Evolutionary conservation across 2,113 vertebrate species (phyloP).

Genomic region (Cathartes aura): DNA sequence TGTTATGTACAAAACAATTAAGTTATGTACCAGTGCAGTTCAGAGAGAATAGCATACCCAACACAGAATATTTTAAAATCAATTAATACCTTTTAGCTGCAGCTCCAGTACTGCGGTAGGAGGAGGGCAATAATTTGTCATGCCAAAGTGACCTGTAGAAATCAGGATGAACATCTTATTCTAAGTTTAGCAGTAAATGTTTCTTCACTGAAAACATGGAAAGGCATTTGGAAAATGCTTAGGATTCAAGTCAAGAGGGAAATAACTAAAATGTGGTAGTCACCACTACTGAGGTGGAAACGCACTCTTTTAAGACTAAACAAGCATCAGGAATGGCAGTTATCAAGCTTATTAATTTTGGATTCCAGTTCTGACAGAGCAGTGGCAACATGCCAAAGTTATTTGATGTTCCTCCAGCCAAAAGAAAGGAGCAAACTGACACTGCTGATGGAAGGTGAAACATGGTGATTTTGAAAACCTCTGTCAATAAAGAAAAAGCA

Average conservation of each 20-base stretch:
- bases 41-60: background rate
- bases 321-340: background rate
- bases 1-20: slow-evolving; percentile 53
- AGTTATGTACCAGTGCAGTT: slow-evolving; percentile 2
- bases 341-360: background rate
- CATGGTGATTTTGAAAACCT: background rate
- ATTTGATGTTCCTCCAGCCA: background rate
- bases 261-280: background rate
- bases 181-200: background rate
- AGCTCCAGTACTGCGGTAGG: background rate
- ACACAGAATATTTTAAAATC: background rate
- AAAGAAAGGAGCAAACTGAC: background rate
- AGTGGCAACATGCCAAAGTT: fast-evolving
- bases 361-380: background rate
- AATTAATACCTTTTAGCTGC: background rate
- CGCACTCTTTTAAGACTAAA: background rate
- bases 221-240: background rate
- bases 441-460: background rate
- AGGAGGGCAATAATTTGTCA: background rate
- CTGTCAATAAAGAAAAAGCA: background rate
- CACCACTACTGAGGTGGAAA: background rate
- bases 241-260: background rate
- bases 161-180: background rate
- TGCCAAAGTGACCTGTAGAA: background rate
- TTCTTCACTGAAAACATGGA: background rate